Base-by-base conservation (phyloP, 2,797 vertebrate genomes). In the Peromyscus aztecus region DNA sequence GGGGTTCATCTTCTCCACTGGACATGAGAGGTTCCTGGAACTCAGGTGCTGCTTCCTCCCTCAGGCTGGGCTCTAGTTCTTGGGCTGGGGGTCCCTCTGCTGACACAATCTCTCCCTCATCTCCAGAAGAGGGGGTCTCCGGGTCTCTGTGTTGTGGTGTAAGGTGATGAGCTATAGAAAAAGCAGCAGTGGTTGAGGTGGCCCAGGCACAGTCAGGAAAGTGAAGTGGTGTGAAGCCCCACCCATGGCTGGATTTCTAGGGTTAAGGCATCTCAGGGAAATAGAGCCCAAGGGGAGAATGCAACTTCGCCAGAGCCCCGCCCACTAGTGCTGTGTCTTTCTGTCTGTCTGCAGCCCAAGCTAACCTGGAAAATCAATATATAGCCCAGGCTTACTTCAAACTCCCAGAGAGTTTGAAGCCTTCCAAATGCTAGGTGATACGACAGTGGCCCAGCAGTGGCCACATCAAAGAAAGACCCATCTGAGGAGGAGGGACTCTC, bases 91-190 rank as follows among this genome's bases (percentile, higher is more conserved):
- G 94, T 23, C 94, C 97, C 86, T 98, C 98, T 71, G 98, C 98
- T 0, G 96, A 98, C 31, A 94, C 80, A 77, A 96, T 94, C 86
- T 97, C 97, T n/a, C 97, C 97, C 0, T 96, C 98, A 24, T n/a
- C 97, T 0, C 93, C 67, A 24, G 97, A 97, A 0, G 96, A 92
- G 14, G 96, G 97, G 2, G 55, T 85, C 46, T 98, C 98, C n/a
- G 85, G 10, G 59, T 98, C 94, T 96, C 96, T 84, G 11, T 92
- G 97, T 29, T 82, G 96, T 31, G 96, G 67, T 37, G 95, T 85
- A 46, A 92, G 92, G 55, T 98, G 96, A 96, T 98, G 98, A 76
- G 97, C 98, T 98, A 55, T 69, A 57, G 61, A 92, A 52, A 86
- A 90, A 76, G 78, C 40, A 82, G 49, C 90, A 82, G 55, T 57